These are phyloP conservation scores for Craseonycteris thonglongyai DNA, from an alignment of 2,113 vertebrate species.

Conservation along the genomic window DNA sequence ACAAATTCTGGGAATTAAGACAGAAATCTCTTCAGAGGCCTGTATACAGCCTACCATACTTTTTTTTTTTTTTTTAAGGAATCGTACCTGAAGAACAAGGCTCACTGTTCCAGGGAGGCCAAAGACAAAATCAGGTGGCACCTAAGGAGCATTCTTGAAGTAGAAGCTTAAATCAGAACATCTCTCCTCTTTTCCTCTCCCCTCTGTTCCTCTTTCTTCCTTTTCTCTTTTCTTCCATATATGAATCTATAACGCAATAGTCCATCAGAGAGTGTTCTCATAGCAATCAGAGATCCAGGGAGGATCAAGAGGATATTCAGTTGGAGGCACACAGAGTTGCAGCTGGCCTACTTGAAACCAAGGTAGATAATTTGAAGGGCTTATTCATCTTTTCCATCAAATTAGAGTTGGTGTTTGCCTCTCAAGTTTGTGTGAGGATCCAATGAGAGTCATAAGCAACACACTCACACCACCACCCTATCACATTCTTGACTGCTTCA, in stretches of 20 bases:
- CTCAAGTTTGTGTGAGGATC: background rate
- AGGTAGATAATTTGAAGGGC: background rate
- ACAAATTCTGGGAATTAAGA: background rate
- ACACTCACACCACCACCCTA: too few relatives aligned
- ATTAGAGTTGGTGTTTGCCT: background rate
- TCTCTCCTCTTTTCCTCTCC: background rate
- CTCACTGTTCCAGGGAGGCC: background rate
- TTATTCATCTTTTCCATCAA: background rate
- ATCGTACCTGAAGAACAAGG: background rate
- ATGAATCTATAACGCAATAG: background rate
- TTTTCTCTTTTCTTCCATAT: background rate
- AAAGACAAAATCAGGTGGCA: background rate
- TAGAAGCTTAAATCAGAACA: background rate
- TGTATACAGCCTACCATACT: background rate
- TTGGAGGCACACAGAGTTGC: background rate
- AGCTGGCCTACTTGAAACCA: background rate
- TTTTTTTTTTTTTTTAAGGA: background rate
- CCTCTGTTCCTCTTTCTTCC: background rate
- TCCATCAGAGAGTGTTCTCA: background rate
- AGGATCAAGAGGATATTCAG: background rate
- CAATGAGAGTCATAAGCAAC: background rate
- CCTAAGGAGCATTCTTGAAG: background rate
- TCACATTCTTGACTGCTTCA: background rate
- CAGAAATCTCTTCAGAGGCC: background rate
- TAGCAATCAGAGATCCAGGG: background rate